Conservation (phyloP, 1,140 invertebrate species). For the Drosophila rufa region DNA sequence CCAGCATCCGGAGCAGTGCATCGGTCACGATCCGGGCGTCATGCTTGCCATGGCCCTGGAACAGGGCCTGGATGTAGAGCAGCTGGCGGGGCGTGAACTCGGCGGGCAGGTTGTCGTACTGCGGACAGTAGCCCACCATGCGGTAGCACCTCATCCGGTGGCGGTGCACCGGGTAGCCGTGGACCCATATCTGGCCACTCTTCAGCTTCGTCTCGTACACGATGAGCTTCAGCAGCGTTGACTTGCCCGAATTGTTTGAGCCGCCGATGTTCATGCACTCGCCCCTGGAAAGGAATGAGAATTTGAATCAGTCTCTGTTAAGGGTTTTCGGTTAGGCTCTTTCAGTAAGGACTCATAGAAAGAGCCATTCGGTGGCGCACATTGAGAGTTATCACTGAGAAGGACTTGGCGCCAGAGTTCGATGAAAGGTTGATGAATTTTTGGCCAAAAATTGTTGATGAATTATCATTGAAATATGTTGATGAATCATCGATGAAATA, state of each 20-base stretch:
- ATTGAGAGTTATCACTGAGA: no score
- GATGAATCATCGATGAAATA: no score
- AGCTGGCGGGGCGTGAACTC: slow-evolving; percentile 54
- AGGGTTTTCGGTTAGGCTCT: no score
- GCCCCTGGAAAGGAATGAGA: slow-evolving; percentile 13
- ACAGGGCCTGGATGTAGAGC: slow-evolving; percentile 19
- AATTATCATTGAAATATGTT: no score
- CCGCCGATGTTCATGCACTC: slow-evolving; percentile 58
- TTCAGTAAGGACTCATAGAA: no score
- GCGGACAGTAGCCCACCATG: slow-evolving; percentile 59
- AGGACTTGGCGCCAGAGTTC: no score
- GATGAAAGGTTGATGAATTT: no score
- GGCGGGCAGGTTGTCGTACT: slow-evolving; percentile 18
- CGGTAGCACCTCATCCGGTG: slow-evolving; percentile 30
- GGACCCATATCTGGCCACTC: slow-evolving; percentile 49
- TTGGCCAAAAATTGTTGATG: no score
- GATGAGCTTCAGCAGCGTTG: slow-evolving; percentile 44
- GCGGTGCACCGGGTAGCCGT: slow-evolving; percentile 15
- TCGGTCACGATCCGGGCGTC: slow-evolving; percentile 13
- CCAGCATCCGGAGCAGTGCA: slow-evolving; percentile 43
- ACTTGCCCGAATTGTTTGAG: slow-evolving; percentile 54
- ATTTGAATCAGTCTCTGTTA: no score
- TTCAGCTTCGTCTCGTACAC: slow-evolving; percentile 25
- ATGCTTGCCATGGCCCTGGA: slow-evolving; percentile 23
- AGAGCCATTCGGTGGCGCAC: no score